Percentiles rank a stretch among this genome's conserved stretches.
Conservation (phyloP, 37 sponge, comb jelly and placozoan genomes). For the Beroe forskalii region DNA sequence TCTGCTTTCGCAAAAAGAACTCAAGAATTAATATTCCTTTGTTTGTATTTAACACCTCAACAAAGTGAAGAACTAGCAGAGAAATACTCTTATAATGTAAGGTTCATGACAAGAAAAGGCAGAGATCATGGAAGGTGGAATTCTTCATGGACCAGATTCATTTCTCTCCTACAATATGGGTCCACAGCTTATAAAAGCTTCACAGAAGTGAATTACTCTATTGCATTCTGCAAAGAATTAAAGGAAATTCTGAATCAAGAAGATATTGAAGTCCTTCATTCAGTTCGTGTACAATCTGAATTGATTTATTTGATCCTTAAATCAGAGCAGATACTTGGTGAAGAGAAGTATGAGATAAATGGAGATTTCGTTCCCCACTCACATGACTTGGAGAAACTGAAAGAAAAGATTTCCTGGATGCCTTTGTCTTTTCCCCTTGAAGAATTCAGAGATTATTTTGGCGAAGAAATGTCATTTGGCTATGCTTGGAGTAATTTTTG, state of each 20-base stretch:
- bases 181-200: not conserved
- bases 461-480: slow-evolving; percentile 21
- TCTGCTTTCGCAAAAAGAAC: not conserved
- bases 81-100: not conserved
- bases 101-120: not conserved
- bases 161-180: not conserved
- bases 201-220: slow-evolving; percentile 12
- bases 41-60: not conserved
- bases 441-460: slow-evolving; percentile 36
- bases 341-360: not conserved
- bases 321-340: not conserved
- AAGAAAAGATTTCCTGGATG: slow-evolving; percentile 4
- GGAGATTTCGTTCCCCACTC: slow-evolving; percentile 37
- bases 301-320: slow-evolving; percentile 1
- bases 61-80: not conserved
- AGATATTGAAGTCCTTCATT: not conserved
- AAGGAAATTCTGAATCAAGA: not conserved
- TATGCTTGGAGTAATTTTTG: slow-evolving; percentile 50
- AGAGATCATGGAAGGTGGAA: not conserved
- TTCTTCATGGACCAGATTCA: not conserved
- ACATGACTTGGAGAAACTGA: not conserved
- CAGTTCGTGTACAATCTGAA: slow-evolving; percentile 10
- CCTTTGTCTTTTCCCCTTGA: slow-evolving; percentile 13
- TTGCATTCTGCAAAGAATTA: not conserved
- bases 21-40: not conserved